A percentile compares a stretch with the other conserved stretches of the same genome.
Conservation (phyloP, 2,888 invertebrate genomes). For the Amphipoea oculea region DNA sequence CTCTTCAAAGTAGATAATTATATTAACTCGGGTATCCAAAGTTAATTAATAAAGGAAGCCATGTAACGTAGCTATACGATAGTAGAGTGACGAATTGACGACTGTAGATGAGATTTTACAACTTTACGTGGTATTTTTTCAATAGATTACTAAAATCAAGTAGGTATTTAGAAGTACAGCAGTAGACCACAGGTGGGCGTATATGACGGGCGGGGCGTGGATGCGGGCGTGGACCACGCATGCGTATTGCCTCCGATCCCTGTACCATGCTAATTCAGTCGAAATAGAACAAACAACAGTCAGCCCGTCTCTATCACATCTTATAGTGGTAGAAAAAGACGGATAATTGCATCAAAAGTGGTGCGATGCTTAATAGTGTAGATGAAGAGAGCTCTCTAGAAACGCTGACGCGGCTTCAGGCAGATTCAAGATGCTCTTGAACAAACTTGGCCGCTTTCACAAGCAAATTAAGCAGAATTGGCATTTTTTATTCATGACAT, state of each 20-base stretch:
- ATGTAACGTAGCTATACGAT: slow-evolving; percentile 18
- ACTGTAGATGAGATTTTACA: slow-evolving; percentile 3
- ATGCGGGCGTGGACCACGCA: slow-evolving; percentile 86
- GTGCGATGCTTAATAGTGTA: slow-evolving; percentile 74
- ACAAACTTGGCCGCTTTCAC: slow-evolving; percentile 87
- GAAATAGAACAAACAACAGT: slow-evolving; percentile 76
- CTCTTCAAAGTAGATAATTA: slow-evolving; percentile 50
- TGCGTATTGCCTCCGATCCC: slow-evolving; percentile 79
- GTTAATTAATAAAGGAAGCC: slow-evolving; percentile 12
- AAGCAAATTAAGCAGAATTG: slow-evolving; percentile 81
- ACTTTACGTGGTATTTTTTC: neutral
- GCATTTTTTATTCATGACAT: slow-evolving; percentile 73
- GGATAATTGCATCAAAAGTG: slow-evolving; percentile 74
- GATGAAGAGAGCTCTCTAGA: slow-evolving; percentile 79
- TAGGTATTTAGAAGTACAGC: slow-evolving; percentile 78
- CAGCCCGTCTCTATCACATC: slow-evolving; percentile 81
- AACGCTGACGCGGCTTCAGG: slow-evolving; percentile 81
- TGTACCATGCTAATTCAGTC: slow-evolving; percentile 72
- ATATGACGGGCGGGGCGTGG: slow-evolving; percentile 83
- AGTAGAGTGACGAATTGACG: slow-evolving; percentile 17
- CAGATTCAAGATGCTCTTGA: slow-evolving; percentile 79
- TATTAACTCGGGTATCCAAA: slow-evolving; percentile 52
- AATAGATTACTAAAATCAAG: slow-evolving; percentile 51
- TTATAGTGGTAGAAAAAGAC: slow-evolving; percentile 82
- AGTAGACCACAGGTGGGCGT: slow-evolving; percentile 88